Base-by-base conservation (phyloP, 1,140 invertebrate species). In the Episyrphus balteatus region DNA sequence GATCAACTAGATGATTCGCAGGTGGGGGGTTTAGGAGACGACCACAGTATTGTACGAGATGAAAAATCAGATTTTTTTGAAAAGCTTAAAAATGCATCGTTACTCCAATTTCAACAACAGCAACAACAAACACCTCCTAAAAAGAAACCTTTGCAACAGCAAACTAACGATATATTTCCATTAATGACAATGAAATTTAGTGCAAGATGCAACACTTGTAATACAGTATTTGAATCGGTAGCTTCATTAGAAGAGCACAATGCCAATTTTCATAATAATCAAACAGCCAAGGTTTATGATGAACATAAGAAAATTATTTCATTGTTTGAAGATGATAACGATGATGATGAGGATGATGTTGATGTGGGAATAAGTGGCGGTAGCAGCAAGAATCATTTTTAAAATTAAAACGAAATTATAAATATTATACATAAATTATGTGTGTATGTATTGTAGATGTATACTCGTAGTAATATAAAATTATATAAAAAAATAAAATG, bases 251-350 rank as follows among this genome's bases (percentile, higher is more conserved):
- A 66, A 49, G 40, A 59, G 8, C 63, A 66, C 38, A 66, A 66
- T 48, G 54, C 51, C 8, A 51, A 46, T 32, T 52, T 58, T 37
- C 63, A 66, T 32, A 66, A 66, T 48, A 51, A 10, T 31, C 31
- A 38, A 18, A 12, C 44, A 43, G 5, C 15, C 8, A 43, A 31
- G 13, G 56, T 57, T 34, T 55, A 62, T 14, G 52, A 46, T 2
- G 55, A 66, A 39, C 42, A 55, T 21, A 55, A 57, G 39, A 55
- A 55, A 6, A 66, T 66, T 30, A 66, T 66, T 32, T 63, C 62
- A 8, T 51, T 66, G 5, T 66, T 66, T 34, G 63, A 66, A 48
- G 58, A 66, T n/a, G 60, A 26, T 5, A 26, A 26, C 8, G 21
- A 26, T 26, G 21, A 26, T 26, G 21, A 26, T 26, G 21, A 5